Base-by-base conservation (phyloP, 2,888 invertebrate species). In the Ichneumon xanthorius region DNA sequence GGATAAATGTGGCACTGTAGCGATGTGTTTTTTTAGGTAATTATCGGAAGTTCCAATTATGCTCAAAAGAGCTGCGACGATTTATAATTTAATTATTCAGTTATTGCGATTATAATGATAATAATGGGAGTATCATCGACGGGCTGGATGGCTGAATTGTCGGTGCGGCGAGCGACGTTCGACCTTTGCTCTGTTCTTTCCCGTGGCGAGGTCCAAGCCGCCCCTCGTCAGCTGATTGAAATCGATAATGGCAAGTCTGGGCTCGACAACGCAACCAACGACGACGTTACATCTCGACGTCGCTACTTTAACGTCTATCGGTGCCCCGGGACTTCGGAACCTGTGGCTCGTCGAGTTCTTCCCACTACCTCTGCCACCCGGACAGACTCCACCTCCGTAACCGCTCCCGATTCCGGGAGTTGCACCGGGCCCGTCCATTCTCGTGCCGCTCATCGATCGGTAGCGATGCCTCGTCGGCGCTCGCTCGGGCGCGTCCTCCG, bases 181-280 rank as follows among this genome's bases (percentile, higher is more conserved):
- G 85, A 88, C 81, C 85, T 91, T 91, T 82, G 90, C 87, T 80
- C 89, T 89, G 85, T 91, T 91, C 65, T 89, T 89, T 82, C 89
- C 91, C 72, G 92, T 93, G 53, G 95, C 95, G 84, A 94, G 92
- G 82, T 95, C 95, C 70, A 96, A 93, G 80, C 96, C 95, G 50
- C 95, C 95, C 75, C 95, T 94, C 6, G 96, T 96, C 91, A 96
- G 95, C 93, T 96, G 95, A 94, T 96, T 97, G 91, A 97, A 96
- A 94, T 97, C 96, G 87, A 97, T 96, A 89, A 97, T 96, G 37
- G 96, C 96, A 85, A 97, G 94, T 90, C 95, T 95, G n/a, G 96
- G 96, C 90, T 96, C 91, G 82, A 87, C 85, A 9, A 72, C 80
- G 80, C 72, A 72, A 53, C 73, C 81, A 65, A 87, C 55, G 92